Conservation (phyloP, 2,888 invertebrate species). For the Temnothorax unifasciatus region DNA sequence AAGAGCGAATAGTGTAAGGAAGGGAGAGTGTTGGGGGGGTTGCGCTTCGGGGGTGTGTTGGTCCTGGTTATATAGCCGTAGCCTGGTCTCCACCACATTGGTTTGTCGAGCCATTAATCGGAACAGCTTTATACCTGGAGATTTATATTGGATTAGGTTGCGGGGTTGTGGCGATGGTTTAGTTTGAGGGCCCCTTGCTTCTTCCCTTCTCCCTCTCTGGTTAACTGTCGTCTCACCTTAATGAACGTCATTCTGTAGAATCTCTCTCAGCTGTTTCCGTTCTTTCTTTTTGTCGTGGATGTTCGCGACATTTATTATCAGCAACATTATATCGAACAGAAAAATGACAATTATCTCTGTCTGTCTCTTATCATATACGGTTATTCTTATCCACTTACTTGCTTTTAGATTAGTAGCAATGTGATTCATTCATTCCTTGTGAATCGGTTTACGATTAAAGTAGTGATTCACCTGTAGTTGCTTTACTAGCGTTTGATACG, state of each 20-base stretch:
- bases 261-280: constrained; percentile 48
- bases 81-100: constrained; percentile 82
- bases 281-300: not conserved
- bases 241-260: constrained; percentile 74
- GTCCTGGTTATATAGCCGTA: constrained; percentile 75
- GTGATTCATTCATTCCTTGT: not conserved
- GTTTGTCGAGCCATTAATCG: constrained; percentile 85
- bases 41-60: constrained; percentile 74
- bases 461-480: not conserved
- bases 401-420: not conserved
- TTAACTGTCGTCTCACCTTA: constrained; percentile 75
- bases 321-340: not conserved
- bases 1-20: constrained; percentile 66
- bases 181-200: constrained; percentile 77
- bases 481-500: not conserved
- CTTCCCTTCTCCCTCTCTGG: constrained; percentile 42
- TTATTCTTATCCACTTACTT: not conserved
- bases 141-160: constrained; percentile 84
- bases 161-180: constrained; percentile 78
- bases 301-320: constrained; percentile 58
- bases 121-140: constrained; percentile 83
- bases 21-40: constrained; percentile 61
- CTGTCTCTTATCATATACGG: not conserved
- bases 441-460: constrained; percentile 3
- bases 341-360: constrained; percentile 6